phyloP scores from a whole-genome alignment of 2,113 vertebrate species.

The Mellivora capensis region DNA sequence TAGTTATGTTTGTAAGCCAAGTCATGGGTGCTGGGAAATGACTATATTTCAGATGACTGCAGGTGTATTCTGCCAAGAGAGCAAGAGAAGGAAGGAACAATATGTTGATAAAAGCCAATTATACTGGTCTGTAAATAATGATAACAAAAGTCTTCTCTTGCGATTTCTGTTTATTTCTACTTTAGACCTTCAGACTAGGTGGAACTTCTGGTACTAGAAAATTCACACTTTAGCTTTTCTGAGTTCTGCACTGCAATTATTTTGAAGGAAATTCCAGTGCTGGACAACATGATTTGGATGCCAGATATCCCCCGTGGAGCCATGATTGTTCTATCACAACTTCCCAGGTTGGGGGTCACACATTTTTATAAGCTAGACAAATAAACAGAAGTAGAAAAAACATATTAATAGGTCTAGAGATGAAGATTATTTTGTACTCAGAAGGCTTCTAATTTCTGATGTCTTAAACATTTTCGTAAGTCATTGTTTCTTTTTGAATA shows the following conservation, averaged over 20 bases:
- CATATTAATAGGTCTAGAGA: not conserved
- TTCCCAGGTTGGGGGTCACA: not conserved
- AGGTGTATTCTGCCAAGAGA: not conserved
- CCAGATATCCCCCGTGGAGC: not conserved
- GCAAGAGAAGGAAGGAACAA: not conserved
- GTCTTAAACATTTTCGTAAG: not conserved
- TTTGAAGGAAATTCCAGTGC: slow-evolving; percentile 12
- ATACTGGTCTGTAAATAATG: not conserved
- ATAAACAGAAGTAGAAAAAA: not conserved
- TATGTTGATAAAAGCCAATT: not conserved
- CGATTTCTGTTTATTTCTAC: not conserved
- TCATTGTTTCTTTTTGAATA: not conserved
- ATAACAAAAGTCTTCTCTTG: not conserved
- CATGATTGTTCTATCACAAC: slow-evolving; percentile 27
- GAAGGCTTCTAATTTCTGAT: not conserved
- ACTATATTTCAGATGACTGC: not conserved
- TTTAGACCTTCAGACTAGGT: not conserved
- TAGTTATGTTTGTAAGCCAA: not conserved
- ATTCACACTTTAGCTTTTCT: not conserved
- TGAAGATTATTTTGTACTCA: not conserved
- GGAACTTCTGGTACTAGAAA: not conserved
- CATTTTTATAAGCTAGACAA: slow-evolving; percentile 1
- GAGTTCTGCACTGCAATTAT: not conserved
- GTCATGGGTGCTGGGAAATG: not conserved
- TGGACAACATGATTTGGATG: not conserved